Conservation (phyloP, 2,113 vertebrate species). For the Solea solea region DNA sequence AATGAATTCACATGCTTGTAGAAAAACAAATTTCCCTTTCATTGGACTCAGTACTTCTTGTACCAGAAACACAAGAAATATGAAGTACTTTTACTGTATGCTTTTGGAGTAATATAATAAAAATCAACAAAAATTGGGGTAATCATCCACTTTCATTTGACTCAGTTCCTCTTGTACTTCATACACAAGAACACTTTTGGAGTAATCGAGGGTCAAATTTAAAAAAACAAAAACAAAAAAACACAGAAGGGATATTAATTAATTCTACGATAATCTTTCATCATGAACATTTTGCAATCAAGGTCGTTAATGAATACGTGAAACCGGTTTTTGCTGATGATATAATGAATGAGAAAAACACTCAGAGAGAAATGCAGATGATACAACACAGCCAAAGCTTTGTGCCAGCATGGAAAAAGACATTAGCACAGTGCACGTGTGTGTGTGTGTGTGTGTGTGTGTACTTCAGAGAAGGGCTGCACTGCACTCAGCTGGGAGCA, state of each 20-base stretch:
- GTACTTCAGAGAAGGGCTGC: slow-evolving; percentile 63
- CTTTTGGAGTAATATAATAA: no score
- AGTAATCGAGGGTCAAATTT: no score
- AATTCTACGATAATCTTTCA: no score
- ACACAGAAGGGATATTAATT: not conserved
- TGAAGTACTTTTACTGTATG: not conserved
- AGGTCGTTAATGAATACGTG: not conserved
- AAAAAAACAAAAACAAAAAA: not conserved
- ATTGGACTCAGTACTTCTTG: no score
- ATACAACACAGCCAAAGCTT: slow-evolving; percentile 31
- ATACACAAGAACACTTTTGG: no score
- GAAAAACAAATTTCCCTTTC: not conserved
- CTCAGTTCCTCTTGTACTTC: no score
- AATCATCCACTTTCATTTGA: no score
- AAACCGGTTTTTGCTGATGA: slow-evolving; percentile 18
- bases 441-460: slow-evolving; percentile 30
- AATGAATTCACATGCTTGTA: not conserved
- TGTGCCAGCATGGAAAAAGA: slow-evolving; percentile 71
- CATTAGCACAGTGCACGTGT: slow-evolving; percentile 59
- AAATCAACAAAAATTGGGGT: no score
- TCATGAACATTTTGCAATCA: slow-evolving; percentile 1
- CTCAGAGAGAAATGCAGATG: slow-evolving; percentile 32
- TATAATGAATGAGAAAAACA: slow-evolving; percentile 39
- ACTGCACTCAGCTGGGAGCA: slow-evolving; percentile 75
- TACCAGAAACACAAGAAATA: no score